These are phyloP conservation scores for Carassius carassius DNA, from an alignment of 2,113 vertebrate species.

Conservation along the genomic window DNA sequence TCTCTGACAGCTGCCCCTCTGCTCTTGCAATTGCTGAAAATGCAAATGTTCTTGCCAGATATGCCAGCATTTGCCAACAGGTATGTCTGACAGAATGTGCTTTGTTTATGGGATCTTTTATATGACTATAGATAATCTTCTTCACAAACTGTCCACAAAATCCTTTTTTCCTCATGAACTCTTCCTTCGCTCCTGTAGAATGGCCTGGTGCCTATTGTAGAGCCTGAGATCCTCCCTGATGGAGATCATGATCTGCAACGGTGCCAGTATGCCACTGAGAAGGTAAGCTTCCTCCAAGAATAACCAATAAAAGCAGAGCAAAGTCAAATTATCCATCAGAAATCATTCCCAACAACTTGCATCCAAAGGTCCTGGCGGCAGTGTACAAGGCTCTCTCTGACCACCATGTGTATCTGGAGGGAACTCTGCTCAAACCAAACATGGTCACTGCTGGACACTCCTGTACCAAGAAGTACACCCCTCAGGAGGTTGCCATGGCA, in stretches of 20 bases:
- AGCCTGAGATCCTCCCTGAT: conserved; percentile 94
- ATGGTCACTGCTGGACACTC: conserved; percentile 93
- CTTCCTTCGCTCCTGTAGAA: conserved; percentile 68
- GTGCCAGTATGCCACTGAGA: conserved; percentile 92
- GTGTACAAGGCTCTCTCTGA: conserved; percentile 91
- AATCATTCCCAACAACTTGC: background rate
- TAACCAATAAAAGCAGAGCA: background rate
- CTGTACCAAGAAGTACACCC: conserved; percentile 88
- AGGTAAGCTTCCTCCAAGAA: conserved; percentile 72
- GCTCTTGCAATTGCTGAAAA: conserved; percentile 89
- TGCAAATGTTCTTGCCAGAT: conserved; percentile 90
- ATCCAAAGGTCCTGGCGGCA: conserved; percentile 86
- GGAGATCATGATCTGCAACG: conserved; percentile 89
- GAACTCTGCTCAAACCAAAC: conserved; percentile 94
- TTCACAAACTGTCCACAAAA: background rate
- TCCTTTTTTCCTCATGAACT: background rate
- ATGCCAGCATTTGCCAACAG: conserved; percentile 99
- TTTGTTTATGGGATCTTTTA: background rate
- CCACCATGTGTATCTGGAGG: conserved; percentile 95
- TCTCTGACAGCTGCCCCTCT: conserved; percentile 87
- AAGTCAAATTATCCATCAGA: background rate
- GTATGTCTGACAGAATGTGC: conserved; percentile 61
- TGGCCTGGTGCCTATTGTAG: conserved; percentile 94
- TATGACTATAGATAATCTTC: background rate
- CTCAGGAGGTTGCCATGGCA: conserved; percentile 89